A percentile compares a stretch with the other conserved stretches of the same genome.
These are phyloP conservation scores for Harpalus rufipes DNA, from an alignment of 2,888 invertebrate genomes.

Conservation along the genomic window DNA sequence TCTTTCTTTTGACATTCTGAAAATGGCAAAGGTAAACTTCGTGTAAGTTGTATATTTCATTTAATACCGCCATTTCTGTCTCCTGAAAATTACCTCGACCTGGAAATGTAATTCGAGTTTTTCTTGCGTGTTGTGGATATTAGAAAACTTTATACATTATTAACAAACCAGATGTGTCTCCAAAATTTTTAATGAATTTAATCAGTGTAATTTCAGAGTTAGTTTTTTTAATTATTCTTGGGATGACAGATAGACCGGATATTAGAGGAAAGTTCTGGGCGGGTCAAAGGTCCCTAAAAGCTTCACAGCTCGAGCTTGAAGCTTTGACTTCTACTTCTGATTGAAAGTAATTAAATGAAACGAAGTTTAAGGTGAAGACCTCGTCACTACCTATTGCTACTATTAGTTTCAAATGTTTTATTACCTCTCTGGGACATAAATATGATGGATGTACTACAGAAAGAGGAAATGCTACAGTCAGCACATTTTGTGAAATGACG, in stretches of 20 bases:
- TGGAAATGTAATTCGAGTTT: background rate
- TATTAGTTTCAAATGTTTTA: background rate
- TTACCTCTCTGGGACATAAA: background rate
- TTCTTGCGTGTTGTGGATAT: background rate
- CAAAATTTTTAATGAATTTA: background rate
- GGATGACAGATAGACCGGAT: constrained; percentile 35
- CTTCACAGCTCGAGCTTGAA: constrained; percentile 19
- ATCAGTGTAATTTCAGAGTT: background rate
- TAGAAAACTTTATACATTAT: background rate
- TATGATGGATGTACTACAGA: background rate
- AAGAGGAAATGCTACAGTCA: background rate
- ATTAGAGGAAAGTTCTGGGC: constrained; percentile 43
- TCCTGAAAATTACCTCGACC: too few species aligned
- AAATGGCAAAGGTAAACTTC: too few species aligned
- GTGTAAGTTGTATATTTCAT: too few species aligned
- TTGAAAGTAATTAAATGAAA: constrained; percentile 50
- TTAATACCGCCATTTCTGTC: too few species aligned
- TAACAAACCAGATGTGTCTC: background rate
- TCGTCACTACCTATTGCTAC: constrained; percentile 9
- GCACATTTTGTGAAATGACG: too few species aligned
- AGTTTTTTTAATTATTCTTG: background rate
- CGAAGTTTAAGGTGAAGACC: constrained; percentile 43
- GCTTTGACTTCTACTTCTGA: constrained; percentile 44
- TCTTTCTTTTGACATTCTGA: too few species aligned
- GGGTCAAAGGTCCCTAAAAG: constrained; percentile 20